phyloP scores from a whole-genome alignment of 64 coral and sea anemone genomes.

The Platygyra sinensis region DNA sequence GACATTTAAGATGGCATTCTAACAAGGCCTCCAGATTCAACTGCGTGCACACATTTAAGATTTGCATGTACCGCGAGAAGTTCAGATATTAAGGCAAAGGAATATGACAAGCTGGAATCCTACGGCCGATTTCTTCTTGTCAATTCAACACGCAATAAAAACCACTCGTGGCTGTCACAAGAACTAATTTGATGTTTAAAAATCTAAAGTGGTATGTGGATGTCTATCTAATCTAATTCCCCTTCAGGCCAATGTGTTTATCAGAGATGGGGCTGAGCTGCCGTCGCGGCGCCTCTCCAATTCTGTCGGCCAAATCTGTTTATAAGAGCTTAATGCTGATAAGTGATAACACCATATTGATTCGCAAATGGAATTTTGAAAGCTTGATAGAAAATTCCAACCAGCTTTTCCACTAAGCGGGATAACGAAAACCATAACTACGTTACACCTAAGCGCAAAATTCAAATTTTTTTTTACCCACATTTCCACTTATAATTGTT shows the following conservation, averaged over 20 bases:
- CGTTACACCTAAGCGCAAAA: background rate
- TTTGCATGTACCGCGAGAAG: background rate
- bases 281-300: background rate
- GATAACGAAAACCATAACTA: background rate
- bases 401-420: background rate
- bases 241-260: slow-evolving; percentile 33
- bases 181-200: slow-evolving; percentile 39
- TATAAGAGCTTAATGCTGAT: background rate
- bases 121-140: background rate
- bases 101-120: background rate
- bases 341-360: slow-evolving; percentile 7
- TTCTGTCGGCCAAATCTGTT: slow-evolving; percentile 16
- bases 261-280: slow-evolving; percentile 6
- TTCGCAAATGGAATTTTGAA: background rate
- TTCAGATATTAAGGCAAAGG: background rate
- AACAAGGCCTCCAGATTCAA: background rate
- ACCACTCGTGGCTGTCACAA: slow-evolving; percentile 10
- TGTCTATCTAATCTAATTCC: slow-evolving; percentile 8
- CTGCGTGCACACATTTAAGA: background rate
- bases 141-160: slow-evolving; percentile 32
- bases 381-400: slow-evolving; percentile 8
- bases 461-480: background rate
- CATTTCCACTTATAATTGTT: background rate
- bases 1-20: background rate
- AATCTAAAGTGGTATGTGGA: slow-evolving; percentile 36